Base-by-base conservation (phyloP, 2,888 invertebrate genomes). In the Cataglyphis livida region DNA sequence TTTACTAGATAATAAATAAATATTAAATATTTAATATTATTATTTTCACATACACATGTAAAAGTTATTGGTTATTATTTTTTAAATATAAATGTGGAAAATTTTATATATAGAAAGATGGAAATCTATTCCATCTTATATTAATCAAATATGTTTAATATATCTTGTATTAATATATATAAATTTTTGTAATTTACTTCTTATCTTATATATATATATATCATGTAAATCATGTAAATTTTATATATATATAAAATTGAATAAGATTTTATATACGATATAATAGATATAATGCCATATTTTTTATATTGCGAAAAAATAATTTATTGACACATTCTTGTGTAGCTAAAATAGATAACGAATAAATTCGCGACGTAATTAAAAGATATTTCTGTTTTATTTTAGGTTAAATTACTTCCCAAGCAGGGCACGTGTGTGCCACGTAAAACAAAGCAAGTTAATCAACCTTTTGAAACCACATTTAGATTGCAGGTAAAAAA, bases 381-480 rank as follows among this genome's bases (percentile, higher is more conserved):
- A 18, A 51, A 59, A 7, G 5, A 6, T 1, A n/a, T 32, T 21
- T 48, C 10, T 44, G 9, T 61, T 66, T 62, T 64, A 10, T 86
- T 84, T 1, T 90, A 94, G 94, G 94, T 94, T 75, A 94, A 94
- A 88, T 88, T 94, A 81, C 90, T 94, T 76, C 94, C 94, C 70
- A 94, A 94, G 85, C 94, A 94, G 82, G 92, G 93, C 68, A 93
- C 93, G 28, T 92, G 92, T 41, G 84, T 93, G 66, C 89, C 93
- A 54, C 91, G 91, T 64, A 94, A 94, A 89, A 87, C 88, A 38
- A 92, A 92, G 62, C 93, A 92, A 82, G 87, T 93, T 70, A 95
- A 95, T 91, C 96, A 96, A 91, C 96, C 96, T 7, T 96, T 96
- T 92, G 96, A 96, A 95, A 95, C 95, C 86, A 96, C 96, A 61